Percentiles rank a stretch among this genome's conserved stretches.
These are phyloP conservation scores for Copidosoma floridanum DNA, from an alignment of 1,140 invertebrate species.

Conservation along the genomic window DNA sequence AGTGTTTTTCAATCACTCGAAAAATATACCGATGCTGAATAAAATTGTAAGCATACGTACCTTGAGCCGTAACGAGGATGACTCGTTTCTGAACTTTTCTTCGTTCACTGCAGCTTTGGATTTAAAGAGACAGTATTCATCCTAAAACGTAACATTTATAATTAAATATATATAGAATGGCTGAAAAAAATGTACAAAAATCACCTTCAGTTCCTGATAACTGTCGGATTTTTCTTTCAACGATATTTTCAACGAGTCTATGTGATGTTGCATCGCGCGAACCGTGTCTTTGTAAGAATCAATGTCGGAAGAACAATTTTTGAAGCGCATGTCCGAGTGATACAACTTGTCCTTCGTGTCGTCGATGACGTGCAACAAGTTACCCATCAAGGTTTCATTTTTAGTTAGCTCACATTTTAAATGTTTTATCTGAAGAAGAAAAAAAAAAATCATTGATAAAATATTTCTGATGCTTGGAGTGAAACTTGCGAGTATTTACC, in stretches of 20 bases:
- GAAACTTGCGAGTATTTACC: conserved; percentile 11
- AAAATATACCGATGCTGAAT: no score
- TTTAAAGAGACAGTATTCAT: conserved; percentile 44
- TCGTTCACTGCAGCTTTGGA: conserved; percentile 33
- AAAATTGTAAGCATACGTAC: no score
- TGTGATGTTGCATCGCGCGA: no score
- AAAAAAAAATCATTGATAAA: conserved; percentile 1
- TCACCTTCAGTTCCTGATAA: no score
- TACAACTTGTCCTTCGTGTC: conserved; percentile 39
- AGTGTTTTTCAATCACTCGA: no score
- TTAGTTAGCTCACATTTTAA: conserved; percentile 16
- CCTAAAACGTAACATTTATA: conserved; percentile 42
- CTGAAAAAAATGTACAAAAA: conserved; percentile 18
- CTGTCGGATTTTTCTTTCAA: no score
- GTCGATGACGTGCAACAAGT: conserved; percentile 31
- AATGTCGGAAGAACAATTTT: no score
- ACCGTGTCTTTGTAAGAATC: no score
- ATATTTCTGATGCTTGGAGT: no score
- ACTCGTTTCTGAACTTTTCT: conserved; percentile 37
- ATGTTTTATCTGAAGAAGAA: conserved; percentile 26
- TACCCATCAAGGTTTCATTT: conserved; percentile 27
- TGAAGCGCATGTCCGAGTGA: no score
- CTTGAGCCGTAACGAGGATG: conserved; percentile 37
- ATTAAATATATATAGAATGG: no score
- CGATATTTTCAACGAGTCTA: no score